Base-by-base conservation (phyloP, 2,797 vertebrate genomes). In the Coluber constrictor region DNA sequence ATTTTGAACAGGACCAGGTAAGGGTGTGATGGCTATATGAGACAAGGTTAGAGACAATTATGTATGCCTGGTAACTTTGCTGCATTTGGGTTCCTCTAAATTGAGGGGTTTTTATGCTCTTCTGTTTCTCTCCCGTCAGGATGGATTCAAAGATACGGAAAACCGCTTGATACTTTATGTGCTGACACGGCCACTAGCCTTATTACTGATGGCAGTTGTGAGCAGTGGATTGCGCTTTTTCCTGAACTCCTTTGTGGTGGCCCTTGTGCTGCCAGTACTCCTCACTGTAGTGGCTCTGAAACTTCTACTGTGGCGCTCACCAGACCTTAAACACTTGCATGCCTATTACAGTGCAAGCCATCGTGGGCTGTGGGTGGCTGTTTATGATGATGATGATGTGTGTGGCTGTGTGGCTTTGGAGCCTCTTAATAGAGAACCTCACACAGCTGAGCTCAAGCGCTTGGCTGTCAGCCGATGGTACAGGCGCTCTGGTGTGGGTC, bases 111-210 rank as follows among this genome's bases (percentile, higher is more conserved):
- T 29, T 88, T 47, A 16, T 89, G 1, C n/a, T 43, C 56, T 56
- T 55, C 51, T 66, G 1, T 66, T 89, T 23, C 63, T 87, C 27
- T 60, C 3, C 87, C 93, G 90, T 2, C 97, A 99, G 98, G 98
- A 98, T 90, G 98, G 98, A 37, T 98, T 98, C 12, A 98, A 98
- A 96, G 98, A 98, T 94, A 98, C 97, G 0, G 98, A 99, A 92
- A 99, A 98, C 97, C 98, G 98, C 0, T 97, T 99, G 96, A 98
- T 98, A 95, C 98, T 99, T 27, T 98, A 99, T 87, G 97, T 98
- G 74, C 97, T 99, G 93, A 99, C 98, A 0, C 98, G 98, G 54
- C 98, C 98, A 0, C 96, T 98, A 4, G 98, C 98, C 70, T 97
- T 99, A 89, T 98, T 99, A 92, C 94, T 98, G 93, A 96, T 99